phyloP scores from a whole-genome alignment of 1,140 invertebrate species.

The Drosophila quadrilineata region DNA sequence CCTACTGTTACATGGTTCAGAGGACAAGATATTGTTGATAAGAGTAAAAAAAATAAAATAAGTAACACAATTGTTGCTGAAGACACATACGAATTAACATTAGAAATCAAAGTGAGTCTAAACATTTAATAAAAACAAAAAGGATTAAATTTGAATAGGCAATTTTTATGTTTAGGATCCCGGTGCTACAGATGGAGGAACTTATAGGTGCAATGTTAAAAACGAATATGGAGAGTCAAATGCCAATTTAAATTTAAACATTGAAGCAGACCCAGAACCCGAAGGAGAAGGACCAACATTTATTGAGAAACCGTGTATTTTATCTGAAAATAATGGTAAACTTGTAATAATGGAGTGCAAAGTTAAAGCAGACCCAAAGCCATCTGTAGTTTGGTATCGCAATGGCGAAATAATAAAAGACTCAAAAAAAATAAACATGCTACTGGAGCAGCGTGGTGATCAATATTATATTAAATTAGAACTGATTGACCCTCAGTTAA shows the following conservation, averaged over 20 bases:
- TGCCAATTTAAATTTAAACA: conserved; percentile 98
- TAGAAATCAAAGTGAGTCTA: conserved; percentile 93
- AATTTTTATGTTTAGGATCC: conserved; percentile 88
- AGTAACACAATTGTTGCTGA: conserved; percentile 88
- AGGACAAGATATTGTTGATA: conserved; percentile 91
- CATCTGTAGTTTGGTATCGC: conserved; percentile 95
- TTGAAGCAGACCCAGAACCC: conserved; percentile 95
- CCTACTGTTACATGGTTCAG: conserved; percentile 95
- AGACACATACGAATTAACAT: conserved; percentile 93
- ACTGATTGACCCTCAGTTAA: conserved; percentile 94
- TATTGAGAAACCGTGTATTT: conserved; percentile 93
- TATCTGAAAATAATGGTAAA: conserved; percentile 96
- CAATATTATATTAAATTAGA: conserved; percentile 94
- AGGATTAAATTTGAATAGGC: neutral
- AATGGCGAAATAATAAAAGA: conserved; percentile 90
- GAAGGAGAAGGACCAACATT: conserved; percentile 98
- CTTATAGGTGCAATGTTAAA: conserved; percentile 97
- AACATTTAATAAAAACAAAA: neutral
- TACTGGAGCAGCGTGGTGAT: conserved; percentile 88
- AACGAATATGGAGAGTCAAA: conserved; percentile 99
- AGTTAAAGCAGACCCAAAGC: conserved; percentile 96
- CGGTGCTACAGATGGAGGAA: conserved; percentile 95
- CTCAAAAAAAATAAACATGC: conserved; percentile 90
- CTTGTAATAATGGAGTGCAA: conserved; percentile 99
- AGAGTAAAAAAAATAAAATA: conserved; percentile 93